Conservation (phyloP, 2,797 vertebrate genomes). For the Enteromius treurensis region DNA sequence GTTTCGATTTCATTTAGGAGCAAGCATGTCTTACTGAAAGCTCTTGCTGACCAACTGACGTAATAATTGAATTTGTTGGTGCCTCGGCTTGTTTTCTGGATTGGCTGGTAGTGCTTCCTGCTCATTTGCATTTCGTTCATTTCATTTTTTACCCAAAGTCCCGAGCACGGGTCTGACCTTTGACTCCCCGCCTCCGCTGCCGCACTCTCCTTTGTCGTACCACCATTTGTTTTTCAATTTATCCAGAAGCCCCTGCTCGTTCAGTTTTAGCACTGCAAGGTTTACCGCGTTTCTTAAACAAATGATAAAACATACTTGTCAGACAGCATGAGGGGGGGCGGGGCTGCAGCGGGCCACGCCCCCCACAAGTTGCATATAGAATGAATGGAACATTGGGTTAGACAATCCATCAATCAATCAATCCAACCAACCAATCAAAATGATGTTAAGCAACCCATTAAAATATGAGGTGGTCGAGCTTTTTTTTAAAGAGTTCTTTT, state of each 20-base stretch:
- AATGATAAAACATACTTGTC: slow-evolving; percentile 98
- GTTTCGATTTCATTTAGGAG: background rate
- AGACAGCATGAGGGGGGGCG: slow-evolving; percentile 85
- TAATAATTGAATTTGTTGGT: background rate
- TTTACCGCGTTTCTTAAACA: slow-evolving; percentile 98
- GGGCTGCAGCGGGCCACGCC: slow-evolving; percentile 61
- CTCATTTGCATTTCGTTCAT: slow-evolving; percentile 75
- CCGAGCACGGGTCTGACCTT: slow-evolving; percentile 95
- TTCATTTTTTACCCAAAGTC: slow-evolving; percentile 92
- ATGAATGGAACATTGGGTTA: slow-evolving; percentile 61
- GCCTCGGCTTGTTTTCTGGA: slow-evolving; percentile 20
- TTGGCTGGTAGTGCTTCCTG: slow-evolving; percentile 64
- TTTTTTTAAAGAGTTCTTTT: slow-evolving; percentile 37
- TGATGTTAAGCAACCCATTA: slow-evolving; percentile 49
- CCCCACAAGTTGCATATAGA: slow-evolving; percentile 59
- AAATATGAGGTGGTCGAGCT: slow-evolving; percentile 82
- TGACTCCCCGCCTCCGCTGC: slow-evolving; percentile 99
- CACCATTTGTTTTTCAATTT: slow-evolving; percentile 99
- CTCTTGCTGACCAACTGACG: background rate
- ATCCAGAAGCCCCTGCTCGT: slow-evolving; percentile 99
- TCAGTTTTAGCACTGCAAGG: slow-evolving; percentile 99
- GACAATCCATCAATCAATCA: slow-evolving; percentile 60
- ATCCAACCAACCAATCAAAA: slow-evolving; percentile 56
- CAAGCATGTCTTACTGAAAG: background rate
- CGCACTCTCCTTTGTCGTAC: slow-evolving; percentile 99